These are phyloP conservation scores for Leptinotarsa undecemlineata DNA, from an alignment of 1,140 invertebrate genomes.

Conservation along the genomic window DNA sequence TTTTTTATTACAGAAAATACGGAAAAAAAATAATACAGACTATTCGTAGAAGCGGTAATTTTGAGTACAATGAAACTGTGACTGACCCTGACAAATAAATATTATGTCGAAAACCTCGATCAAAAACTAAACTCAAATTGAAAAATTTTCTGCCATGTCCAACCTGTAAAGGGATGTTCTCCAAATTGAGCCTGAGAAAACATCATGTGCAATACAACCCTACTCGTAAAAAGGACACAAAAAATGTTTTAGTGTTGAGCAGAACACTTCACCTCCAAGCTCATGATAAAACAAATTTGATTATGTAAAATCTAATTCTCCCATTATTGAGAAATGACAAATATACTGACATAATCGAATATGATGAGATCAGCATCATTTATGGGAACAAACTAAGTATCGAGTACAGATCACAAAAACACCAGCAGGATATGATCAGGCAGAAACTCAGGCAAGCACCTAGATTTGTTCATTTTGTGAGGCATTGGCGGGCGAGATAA, in stretches of 20 bases:
- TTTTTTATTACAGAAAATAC: background rate
- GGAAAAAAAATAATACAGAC: background rate
- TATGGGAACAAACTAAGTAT: background rate
- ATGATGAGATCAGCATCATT: background rate
- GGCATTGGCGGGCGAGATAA: too few species aligned
- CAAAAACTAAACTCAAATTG: background rate
- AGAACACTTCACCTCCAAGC: background rate
- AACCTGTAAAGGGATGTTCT: background rate
- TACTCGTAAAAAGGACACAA: background rate
- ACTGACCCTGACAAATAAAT: background rate
- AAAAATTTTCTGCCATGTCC: background rate
- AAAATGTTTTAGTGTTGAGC: background rate
- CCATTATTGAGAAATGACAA: background rate
- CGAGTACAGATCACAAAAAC: background rate
- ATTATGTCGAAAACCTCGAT: background rate
- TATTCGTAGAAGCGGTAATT: background rate
- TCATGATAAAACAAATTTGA: background rate
- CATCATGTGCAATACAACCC: background rate
- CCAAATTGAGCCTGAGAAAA: background rate
- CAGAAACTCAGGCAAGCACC: background rate
- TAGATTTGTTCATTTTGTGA: too few species aligned
- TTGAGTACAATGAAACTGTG: background rate
- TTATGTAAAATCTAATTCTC: background rate
- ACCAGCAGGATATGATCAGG: constrained; percentile 21
- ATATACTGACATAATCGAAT: background rate